Conservation (phyloP, 1,140 invertebrate species). For the Drosophila nigrodunni region DNA sequence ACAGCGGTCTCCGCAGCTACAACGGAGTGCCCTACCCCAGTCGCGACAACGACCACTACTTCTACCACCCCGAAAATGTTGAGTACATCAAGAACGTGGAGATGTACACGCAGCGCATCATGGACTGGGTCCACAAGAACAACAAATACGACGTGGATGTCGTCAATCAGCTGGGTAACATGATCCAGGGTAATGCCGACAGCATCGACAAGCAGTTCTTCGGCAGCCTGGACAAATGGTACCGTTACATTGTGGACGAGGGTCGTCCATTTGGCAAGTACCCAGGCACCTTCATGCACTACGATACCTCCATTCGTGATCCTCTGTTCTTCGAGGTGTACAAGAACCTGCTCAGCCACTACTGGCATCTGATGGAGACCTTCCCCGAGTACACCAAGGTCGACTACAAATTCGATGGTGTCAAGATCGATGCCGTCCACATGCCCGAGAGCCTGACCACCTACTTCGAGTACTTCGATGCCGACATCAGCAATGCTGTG, state of each 20-base stretch:
- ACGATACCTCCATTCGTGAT: slow-evolving; percentile 87
- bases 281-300: slow-evolving; percentile 86
- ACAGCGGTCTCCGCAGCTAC: slow-evolving; percentile 87
- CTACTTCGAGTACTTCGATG: slow-evolving; percentile 90
- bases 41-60: slow-evolving; percentile 86
- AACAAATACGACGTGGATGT: slow-evolving; percentile 85
- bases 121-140: slow-evolving; percentile 87
- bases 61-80: slow-evolving; percentile 85
- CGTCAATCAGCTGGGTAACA: slow-evolving; percentile 86
- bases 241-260: slow-evolving; percentile 85
- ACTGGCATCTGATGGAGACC: slow-evolving; percentile 86
- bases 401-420: slow-evolving; percentile 87
- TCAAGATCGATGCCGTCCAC: slow-evolving; percentile 87
- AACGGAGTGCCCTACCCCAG: slow-evolving; percentile 88
- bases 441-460: slow-evolving; percentile 88
- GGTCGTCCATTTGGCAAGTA: slow-evolving; percentile 67
- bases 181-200: slow-evolving; percentile 86
- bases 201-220: slow-evolving; percentile 85
- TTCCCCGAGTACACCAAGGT: slow-evolving; percentile 85
- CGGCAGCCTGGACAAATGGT: slow-evolving; percentile 83
- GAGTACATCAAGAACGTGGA: slow-evolving; percentile 84
- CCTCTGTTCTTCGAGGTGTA: slow-evolving; percentile 88
- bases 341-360: slow-evolving; percentile 87
- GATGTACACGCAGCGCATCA: slow-evolving; percentile 87
- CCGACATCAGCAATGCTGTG: slow-evolving; percentile 89